Evolutionary conservation across 2,113 vertebrate genomes (phyloP), one percentile per base, ranked within the genome.

Genomic region (Mystacornis crossleyi): DNA sequence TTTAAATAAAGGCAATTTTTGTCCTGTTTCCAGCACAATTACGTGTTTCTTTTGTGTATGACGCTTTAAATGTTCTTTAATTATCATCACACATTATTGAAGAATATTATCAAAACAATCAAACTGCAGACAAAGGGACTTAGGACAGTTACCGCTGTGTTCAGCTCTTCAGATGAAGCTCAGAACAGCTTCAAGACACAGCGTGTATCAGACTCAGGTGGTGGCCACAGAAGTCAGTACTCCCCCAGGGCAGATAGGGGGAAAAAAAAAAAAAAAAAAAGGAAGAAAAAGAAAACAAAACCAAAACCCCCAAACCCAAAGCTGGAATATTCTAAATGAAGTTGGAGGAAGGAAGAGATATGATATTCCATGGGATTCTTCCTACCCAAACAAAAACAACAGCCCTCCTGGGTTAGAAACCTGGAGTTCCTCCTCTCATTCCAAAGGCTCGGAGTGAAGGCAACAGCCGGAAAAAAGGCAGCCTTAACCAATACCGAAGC

Each of bases 191-290:
- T 66, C 42, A 86, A 38, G 36, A 47, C 12, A 81, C 23, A 72
- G 69, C 9, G 12, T 28, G 17, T 13, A 61, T 6, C 18, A 64
- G 18, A n/a, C 10, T 81, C 34, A 21, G 26, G 8, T 81, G 36
- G 24, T 18, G 14, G 19, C 20, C 64, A 73, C 58, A 81, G 66
- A 79, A 29, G 20, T 58, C 38, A 89, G 28, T 31, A n/a, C 3
- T 81, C 11, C 75, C 5, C 4, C 9, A 61, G 12, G 28, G n/a
- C 7, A 80, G 18, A 33, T 12, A 4, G 3, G 8, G 7, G 9
- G 1, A 2, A 3, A 38, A 38, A 38, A 2, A 1, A 17, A 7
- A 18, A 1, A 17, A 23, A 10, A 4, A 13, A 5, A 18, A 12
- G 4, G 3, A 8, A 38, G 26, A 29, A 15, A 51, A 25, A 28